Percentiles rank a stretch among this genome's conserved stretches.
phyloP scores from a whole-genome alignment of 2,797 vertebrate species.

The Nothura maculosa region DNA sequence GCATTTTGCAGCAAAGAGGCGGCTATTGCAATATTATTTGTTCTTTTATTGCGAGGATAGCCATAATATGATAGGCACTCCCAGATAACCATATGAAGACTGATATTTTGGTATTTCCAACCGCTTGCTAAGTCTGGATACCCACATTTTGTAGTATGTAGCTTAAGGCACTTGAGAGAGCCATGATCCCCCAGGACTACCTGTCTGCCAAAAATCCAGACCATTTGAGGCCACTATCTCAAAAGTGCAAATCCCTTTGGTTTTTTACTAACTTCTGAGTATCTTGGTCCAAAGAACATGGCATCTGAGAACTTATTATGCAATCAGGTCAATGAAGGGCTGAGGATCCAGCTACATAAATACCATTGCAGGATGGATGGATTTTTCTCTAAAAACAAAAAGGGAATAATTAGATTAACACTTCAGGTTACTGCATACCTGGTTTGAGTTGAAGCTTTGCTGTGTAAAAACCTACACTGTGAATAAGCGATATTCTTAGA shows the following conservation, averaged over 20 bases:
- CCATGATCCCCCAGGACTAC: background rate
- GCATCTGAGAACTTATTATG: background rate
- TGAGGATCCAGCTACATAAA: background rate
- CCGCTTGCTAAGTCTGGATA: background rate
- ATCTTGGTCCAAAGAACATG: background rate
- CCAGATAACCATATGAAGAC: background rate
- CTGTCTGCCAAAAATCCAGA: background rate
- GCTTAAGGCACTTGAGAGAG: background rate
- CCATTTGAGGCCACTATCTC: background rate
- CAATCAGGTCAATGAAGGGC: background rate
- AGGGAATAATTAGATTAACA: conserved; percentile 10
- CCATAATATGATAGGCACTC: background rate
- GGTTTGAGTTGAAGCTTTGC: background rate
- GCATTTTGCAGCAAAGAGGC: background rate
- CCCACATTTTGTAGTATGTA: background rate
- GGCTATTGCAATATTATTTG: background rate
- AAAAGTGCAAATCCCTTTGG: background rate
- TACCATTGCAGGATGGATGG: background rate
- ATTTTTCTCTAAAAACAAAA: background rate
- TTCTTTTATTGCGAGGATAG: background rate
- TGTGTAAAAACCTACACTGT: background rate
- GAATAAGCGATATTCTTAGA: background rate
- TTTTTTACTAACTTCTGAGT: background rate
- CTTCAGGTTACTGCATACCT: background rate
- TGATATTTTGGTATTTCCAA: background rate